Evolutionary conservation across 2,888 invertebrate species (phyloP), one percentile per base, ranked within the genome.

Genomic region (Orthosia gothica): DNA sequence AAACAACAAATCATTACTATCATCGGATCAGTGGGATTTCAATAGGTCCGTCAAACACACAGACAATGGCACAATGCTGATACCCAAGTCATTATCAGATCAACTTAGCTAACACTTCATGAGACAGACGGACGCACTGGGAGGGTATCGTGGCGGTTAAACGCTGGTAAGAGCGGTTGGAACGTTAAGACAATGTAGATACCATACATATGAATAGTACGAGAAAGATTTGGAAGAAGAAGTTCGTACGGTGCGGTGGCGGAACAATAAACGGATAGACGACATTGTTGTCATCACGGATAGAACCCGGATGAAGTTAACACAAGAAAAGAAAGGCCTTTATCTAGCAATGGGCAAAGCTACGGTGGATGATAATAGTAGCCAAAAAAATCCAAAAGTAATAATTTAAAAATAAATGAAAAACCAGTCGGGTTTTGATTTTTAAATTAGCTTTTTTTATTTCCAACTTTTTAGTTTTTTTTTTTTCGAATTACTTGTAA

Each of bases 71-170:
- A 89, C 88, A 89, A 88, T 87, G 85, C 87, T 83, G 87, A 84
- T 87, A 87, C 87, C 88, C 81, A 76, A 86, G 80, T 87, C 90
- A 89, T 90, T 91, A 91, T 91, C 91, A 91, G 91, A 90, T 91
- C 90, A 90, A 89, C 87, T 90, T 91, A 88, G 88, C 84, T 81
- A 87, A 90, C 87, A 88, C 90, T 89, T 86, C 87, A 86, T 80
- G 79, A 84, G 90, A 85, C 83, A 83, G 86, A 84, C 81, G 50
- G 70, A 79, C 88, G 84, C 88, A 87, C 88, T 82, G 18, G 20
- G 65, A 20, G 0, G 1, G 9, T 15, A 65, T 15, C 4, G 54
- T 52, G 57, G 63, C 79, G 74, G 63, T 57, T 50, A 55, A 9
- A 70, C 66, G 64, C 73, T 49, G 2, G 3, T 16, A 0, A 0